Conservation (phyloP, 2,888 invertebrate species). For the Saturnia pavonia region DNA sequence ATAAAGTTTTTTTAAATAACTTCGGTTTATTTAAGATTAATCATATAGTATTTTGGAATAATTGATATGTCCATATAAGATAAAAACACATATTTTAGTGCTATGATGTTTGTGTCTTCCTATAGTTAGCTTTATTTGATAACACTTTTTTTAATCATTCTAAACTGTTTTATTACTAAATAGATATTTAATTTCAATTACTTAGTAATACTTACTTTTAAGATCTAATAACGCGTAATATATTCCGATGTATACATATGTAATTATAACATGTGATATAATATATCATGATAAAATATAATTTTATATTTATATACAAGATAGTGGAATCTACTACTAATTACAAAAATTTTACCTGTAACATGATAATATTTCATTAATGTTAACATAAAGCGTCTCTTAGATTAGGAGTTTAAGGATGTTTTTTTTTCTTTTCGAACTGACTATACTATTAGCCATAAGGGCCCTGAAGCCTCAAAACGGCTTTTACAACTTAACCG, state of each 20-base stretch:
- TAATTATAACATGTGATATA: background rate
- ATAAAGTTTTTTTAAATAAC: background rate
- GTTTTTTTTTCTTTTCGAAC: no score
- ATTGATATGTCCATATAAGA: background rate
- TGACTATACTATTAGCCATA: no score
- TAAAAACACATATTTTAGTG: background rate
- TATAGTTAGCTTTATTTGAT: no score
- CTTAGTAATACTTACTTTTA: no score
- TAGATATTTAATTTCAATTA: no score
- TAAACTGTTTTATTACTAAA: no score
- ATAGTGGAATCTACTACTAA: background rate
- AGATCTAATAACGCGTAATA: background rate
- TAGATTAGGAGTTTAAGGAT: no score
- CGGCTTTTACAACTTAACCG: no score
- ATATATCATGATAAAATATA: background rate
- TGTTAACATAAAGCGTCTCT: background rate
- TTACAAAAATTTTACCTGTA: background rate
- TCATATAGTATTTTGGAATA: no score
- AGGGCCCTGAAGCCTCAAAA: no score
- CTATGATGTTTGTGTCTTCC: background rate
- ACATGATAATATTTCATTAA: background rate
- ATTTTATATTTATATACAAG: background rate
- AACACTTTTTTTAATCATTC: no score
- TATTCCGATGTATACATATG: background rate
- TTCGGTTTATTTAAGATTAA: background rate